Evolutionary conservation across 2,113 vertebrate species (phyloP).

Genomic region (Micronycteris hirsuta): DNA sequence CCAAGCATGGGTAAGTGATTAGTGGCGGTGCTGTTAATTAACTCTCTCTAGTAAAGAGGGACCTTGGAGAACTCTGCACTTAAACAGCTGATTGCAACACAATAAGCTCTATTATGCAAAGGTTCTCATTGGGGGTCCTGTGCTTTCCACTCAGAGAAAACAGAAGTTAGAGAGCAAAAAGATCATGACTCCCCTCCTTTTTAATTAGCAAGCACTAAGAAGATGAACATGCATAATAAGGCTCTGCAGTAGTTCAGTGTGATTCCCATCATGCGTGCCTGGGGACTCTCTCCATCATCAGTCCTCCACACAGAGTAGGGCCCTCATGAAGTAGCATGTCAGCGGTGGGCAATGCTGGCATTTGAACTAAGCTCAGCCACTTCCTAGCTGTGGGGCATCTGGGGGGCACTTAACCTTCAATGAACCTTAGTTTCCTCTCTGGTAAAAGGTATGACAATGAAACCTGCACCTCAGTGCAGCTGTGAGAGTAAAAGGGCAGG

Average conservation of each 20-base stretch:
- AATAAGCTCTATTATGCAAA: background rate
- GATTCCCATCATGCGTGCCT: background rate
- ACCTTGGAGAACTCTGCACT: background rate
- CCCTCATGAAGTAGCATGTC: background rate
- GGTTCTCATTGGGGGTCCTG: background rate
- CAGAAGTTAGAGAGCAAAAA: background rate
- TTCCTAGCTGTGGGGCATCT: background rate
- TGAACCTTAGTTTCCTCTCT: background rate
- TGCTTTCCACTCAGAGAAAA: slow-evolving; percentile 1
- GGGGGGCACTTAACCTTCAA: background rate
- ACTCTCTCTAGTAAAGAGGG: slow-evolving; percentile 31
- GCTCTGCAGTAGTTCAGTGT: slow-evolving; percentile 26
- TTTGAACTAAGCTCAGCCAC: background rate
- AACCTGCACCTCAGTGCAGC: background rate
- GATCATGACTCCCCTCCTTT: slow-evolving; percentile 40
- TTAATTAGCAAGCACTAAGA: slow-evolving; percentile 57
- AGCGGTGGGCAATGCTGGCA: background rate
- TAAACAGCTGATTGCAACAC: background rate
- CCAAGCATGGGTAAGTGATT: slow-evolving; percentile 25
- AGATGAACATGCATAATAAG: slow-evolving; percentile 48
- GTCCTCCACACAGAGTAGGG: rapidly evolving
- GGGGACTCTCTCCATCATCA: background rate
- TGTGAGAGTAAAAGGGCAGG: background rate
- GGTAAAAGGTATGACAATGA: background rate
- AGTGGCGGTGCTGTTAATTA: slow-evolving; percentile 50